phyloP scores from a whole-genome alignment of 2,113 vertebrate genomes.

The Heterocephalus glaber region DNA sequence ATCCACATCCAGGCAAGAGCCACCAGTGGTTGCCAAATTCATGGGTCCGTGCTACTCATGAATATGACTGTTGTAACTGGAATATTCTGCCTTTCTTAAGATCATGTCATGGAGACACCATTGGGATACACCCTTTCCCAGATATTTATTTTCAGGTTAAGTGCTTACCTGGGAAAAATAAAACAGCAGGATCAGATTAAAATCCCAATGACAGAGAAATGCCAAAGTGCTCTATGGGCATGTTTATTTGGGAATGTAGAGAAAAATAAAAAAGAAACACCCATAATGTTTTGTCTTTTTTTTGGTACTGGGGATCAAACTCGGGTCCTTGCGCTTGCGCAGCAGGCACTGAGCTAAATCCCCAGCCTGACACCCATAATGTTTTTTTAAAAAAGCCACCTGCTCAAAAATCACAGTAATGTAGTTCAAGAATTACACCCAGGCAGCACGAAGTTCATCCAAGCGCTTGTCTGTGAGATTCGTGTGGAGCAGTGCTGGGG shows the following conservation, averaged over 20 bases:
- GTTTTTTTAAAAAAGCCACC: background rate
- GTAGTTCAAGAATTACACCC: background rate
- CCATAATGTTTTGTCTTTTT: no score
- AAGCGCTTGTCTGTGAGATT: background rate
- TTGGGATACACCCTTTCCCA: background rate
- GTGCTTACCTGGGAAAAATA: constrained; percentile 18
- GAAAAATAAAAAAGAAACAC: background rate
- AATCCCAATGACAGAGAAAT: constrained; percentile 18
- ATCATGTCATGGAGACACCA: background rate
- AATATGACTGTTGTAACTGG: background rate
- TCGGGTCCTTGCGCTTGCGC: no score
- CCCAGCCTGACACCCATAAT: background rate
- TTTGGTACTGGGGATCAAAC: no score
- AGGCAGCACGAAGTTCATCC: background rate
- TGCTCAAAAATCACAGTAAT: background rate
- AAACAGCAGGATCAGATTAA: background rate
- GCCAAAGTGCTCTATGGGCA: background rate
- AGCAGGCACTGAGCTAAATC: no score
- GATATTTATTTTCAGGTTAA: constrained; percentile 35
- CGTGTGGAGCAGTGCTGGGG: background rate
- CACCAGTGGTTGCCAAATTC: background rate
- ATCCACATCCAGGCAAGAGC: background rate
- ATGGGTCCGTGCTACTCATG: background rate
- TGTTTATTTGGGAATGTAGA: background rate
- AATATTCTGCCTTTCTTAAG: background rate